Evolutionary conservation across 2,113 vertebrate species (phyloP).

Genomic region (Saguinus imperator): DNA sequence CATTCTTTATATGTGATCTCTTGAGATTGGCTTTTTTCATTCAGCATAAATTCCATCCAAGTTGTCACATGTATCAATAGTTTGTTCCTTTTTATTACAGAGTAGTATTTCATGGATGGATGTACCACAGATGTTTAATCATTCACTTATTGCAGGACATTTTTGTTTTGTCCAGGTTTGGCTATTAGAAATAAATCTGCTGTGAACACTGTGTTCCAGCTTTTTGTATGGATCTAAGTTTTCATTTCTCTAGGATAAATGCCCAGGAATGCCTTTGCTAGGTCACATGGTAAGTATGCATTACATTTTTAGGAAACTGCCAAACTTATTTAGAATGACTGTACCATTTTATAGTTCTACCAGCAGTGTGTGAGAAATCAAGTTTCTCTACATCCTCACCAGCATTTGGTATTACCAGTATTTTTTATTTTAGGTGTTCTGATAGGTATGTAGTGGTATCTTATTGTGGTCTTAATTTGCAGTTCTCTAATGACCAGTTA

Average conservation of each 20-base stretch:
- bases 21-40: not conserved
- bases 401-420: not conserved
- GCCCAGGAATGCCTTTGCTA: not conserved
- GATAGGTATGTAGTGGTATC: not conserved
- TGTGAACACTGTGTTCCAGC: not conserved
- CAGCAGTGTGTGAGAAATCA: not conserved
- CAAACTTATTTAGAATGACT: not conserved
- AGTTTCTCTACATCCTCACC: not conserved
- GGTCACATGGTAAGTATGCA: not conserved
- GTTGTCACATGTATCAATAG: not conserved
- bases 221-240: not conserved
- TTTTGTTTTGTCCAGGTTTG: not conserved
- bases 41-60: not conserved
- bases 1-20: not conserved
- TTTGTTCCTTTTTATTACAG: not conserved
- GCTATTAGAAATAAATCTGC: not conserved
- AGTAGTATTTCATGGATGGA: not conserved
- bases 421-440: not conserved
- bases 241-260: constrained; percentile 25
- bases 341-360: not conserved
- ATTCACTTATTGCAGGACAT: not conserved
- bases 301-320: not conserved
- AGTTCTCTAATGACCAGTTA: not conserved
- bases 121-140: not conserved
- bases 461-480: not conserved